Percentiles rank a stretch among this genome's conserved stretches.
These are phyloP conservation scores for Pogonocherus hispidulus DNA, from an alignment of 2,888 invertebrate species.

Conservation along the genomic window DNA sequence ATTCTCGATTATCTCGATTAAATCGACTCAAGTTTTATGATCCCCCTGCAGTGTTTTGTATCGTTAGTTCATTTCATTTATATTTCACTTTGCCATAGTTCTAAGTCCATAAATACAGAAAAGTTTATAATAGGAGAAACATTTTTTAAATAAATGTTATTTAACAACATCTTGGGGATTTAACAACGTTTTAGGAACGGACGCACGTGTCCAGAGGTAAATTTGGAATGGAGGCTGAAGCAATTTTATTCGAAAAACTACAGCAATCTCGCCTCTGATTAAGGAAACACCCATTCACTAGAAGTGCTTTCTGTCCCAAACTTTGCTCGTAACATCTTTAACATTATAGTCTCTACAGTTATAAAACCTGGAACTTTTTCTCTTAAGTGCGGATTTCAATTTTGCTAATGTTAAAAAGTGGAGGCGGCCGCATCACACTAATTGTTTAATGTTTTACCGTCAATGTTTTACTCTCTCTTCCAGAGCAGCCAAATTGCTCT, in stretches of 20 bases:
- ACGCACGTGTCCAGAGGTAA: neutral
- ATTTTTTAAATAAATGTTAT: too few species aligned
- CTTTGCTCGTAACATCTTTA: constrained; percentile 7
- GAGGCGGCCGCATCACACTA: neutral
- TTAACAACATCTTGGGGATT: too few species aligned
- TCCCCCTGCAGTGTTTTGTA: too few species aligned
- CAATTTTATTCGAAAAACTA: neutral
- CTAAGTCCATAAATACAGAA: too few species aligned
- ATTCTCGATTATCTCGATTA: too few species aligned
- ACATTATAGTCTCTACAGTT: neutral
- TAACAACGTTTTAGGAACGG: too few species aligned
- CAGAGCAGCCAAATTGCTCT: too few species aligned
- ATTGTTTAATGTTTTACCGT: constrained; percentile 2
- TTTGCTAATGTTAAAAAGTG: constrained; percentile 7
- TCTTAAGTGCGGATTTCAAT: constrained; percentile 19
- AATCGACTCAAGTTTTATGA: too few species aligned
- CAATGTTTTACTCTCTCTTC: too few species aligned
- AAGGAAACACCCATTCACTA: neutral
- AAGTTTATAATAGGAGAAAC: too few species aligned
- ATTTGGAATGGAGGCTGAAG: neutral
- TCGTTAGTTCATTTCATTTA: too few species aligned
- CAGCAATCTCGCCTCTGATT: neutral
- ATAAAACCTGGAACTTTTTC: constrained; percentile 8
- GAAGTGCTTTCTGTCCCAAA: constrained; percentile 2
- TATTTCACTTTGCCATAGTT: too few species aligned